A percentile compares a stretch with the other conserved stretches of the same genome.
Conservation (phyloP, 2,888 invertebrate genomes). For the Dromius quadrimaculatus region DNA sequence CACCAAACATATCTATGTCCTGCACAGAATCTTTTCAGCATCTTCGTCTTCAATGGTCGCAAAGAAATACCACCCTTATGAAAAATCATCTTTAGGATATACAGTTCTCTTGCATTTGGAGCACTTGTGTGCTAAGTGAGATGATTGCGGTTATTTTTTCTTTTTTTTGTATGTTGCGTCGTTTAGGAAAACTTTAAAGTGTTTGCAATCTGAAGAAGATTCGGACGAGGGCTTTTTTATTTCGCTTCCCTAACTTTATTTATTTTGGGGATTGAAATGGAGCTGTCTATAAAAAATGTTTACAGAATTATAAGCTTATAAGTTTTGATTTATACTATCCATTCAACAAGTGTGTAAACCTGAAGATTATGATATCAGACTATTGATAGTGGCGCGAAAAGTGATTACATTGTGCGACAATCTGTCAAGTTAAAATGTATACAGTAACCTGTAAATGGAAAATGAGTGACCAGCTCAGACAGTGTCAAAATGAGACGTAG, state of each 20-base stretch:
- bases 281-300: neutral
- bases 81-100: neutral
- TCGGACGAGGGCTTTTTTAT: neutral
- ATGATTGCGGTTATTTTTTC: constrained; percentile 35
- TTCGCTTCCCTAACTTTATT: neutral
- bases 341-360: too few species aligned
- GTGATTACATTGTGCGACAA: too few species aligned
- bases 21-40: neutral
- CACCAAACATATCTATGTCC: constrained; percentile 9
- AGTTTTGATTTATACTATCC: too few species aligned
- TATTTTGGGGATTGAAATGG: too few species aligned
- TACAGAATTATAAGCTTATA: neutral
- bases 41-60: constrained; percentile 11
- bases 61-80: constrained; percentile 15
- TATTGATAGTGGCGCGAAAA: too few species aligned
- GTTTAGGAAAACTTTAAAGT: constrained; percentile 42
- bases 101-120: constrained; percentile 23
- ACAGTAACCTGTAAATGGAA: too few species aligned
- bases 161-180: constrained; percentile 21
- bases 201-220: neutral
- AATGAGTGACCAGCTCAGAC: too few species aligned
- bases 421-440: too few species aligned
- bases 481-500: too few species aligned
- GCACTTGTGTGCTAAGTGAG: constrained; percentile 29
- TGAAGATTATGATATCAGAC: too few species aligned